Base-by-base conservation (phyloP, 2,797 vertebrate genomes). In the Ctenochaetus hawaiiensis region DNA sequence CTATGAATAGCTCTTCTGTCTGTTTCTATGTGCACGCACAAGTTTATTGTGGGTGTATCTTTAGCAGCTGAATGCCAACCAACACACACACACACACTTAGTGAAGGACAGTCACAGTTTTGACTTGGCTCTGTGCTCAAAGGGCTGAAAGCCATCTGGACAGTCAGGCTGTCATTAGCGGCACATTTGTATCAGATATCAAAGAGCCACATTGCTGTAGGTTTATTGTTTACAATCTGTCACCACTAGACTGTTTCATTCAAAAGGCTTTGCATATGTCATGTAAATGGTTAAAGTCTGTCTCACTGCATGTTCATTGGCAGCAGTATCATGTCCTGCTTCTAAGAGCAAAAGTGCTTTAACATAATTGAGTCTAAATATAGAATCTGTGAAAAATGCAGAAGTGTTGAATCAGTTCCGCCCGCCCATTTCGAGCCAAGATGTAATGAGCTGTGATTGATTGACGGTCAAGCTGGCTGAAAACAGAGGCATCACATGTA, bases 1-100 rank as follows among this genome's bases (percentile, higher is more conserved):
- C 87, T 90, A 86, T 82, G 79, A 84, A 90, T 90, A 89, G 72
- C 8, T 73, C 57, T 23, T 59, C 17, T 68, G 51, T 79, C 23
- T 69, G 67, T 75, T 67, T 77, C 65, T 62, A 58, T 18, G 1
- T 74, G 59, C 45, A 22, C 7, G 1, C 5, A 48, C 64, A 57
- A 58, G 20, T 48, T 47, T 16, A 61, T 17, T 58, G 30, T 52
- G 51, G 59, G 53, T 53, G 59, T 69, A 48, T 60, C 18, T 67
- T 23, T 59, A 17, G n/a, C 39, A 48, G 53, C 23, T 14, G 1
- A 45, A 17, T 4, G 13, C 34, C 3, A 67, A 57, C 20, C 0
- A 48, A 48, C 22, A n/a, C 58, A 6, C 43, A 56, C n/a, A 59
- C n/a, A 77, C 22, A 69, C 30, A 34, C 30, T 34, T 6, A 49